Base-by-base conservation (phyloP, 2,888 invertebrate genomes). In the Tiphia femorata region DNA sequence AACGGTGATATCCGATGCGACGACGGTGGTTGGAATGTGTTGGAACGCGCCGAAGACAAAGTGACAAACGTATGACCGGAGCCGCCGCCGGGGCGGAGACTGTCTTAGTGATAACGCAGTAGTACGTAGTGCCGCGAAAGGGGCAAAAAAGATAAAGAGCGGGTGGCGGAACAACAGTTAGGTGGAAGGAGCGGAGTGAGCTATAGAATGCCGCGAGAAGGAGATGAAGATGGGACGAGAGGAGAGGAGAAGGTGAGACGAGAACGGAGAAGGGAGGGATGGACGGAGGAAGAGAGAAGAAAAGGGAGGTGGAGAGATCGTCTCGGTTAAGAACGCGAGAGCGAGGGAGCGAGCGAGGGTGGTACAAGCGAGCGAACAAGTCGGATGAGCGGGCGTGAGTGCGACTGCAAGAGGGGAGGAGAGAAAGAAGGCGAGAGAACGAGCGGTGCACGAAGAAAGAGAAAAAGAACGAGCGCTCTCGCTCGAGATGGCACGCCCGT, bases 401-500 rank as follows among this genome's bases (percentile, higher is more conserved):
- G 29, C 23, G 49, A 35, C n/a, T 29, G 30, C 17, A 41, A 30
- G 35, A 51, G 44, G 14, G 27, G 17, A 38, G 42, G 38, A 47
- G 27, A 50, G 49, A 44, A 33, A 51, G 19, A 20, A 8, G 41
- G 7, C 10, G 47, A 17, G 43, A 29, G 41, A 23, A 14, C 16
- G 29, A 43, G 42, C 16, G 14, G 14, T 23, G 12, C 27, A 20
- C 33, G 20, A 52, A 10, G 43, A 12, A 17, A 19, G 29, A 55
- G 50, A 46, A 27, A 51, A 23, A 14, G 49, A 42, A 12, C 27
- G 38, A 58, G 44, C 23, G 14, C 8, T n/a, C n/a, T n/a, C 42
- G 42, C 40, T 30, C 51, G 41, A 57, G 63, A 58, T 40, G 43
- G 53, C 50, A 46, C 46, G 51, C 64, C 52, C 49, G 44, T 52